Base-by-base conservation (phyloP, 1,140 invertebrate species). In the Drosophila guanche region DNA sequence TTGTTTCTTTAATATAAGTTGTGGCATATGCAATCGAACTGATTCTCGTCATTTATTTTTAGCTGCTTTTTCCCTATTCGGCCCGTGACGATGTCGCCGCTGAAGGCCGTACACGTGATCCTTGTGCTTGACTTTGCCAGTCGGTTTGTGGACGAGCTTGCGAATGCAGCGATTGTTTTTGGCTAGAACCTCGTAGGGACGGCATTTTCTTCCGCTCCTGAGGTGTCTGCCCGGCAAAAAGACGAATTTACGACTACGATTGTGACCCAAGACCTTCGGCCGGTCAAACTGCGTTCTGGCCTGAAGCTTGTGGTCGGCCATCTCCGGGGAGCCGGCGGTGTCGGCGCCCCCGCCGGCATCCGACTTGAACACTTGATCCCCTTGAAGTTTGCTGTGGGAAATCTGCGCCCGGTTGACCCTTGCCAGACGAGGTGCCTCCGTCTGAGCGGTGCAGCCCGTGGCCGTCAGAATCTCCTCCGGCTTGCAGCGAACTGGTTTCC, bases 161-260 rank as follows among this genome's bases (percentile, higher is more conserved):
- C 45, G 72, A 14, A 86, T 66, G 45, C 81, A 86, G 10, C 81
- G 74, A 5, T 6, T 5, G 0, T 52, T 33, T 5, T 6, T 42
- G 3, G 45, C 81, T 0, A 23, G 12, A 0, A 86, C 77, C 47
- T 86, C 81, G 20, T 86, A 46, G 1, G 61, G 54, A 10, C 69
- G 58, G 33, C 81, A 86, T 7, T 22, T 37, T 0, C 76, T 66
- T 0, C 41, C 14, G 2, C 14, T 42, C 0, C 4, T 1, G 0
- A 75, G 51, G 6, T 1, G 40, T 40, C 74, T 56, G 3, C 81
- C 81, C 0, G 77, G 81, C 47, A 86, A 0, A 12, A 58, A 59
- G 0, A 61, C 55, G 40, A 57, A 68, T 1, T 23, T 23, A 0
- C 65, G 14, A 1, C 41, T 52, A 2, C 74, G 50, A 50, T 71